Conservation (phyloP, 2,113 vertebrate genomes). For the Hypocryptadius cinnamomeus region DNA sequence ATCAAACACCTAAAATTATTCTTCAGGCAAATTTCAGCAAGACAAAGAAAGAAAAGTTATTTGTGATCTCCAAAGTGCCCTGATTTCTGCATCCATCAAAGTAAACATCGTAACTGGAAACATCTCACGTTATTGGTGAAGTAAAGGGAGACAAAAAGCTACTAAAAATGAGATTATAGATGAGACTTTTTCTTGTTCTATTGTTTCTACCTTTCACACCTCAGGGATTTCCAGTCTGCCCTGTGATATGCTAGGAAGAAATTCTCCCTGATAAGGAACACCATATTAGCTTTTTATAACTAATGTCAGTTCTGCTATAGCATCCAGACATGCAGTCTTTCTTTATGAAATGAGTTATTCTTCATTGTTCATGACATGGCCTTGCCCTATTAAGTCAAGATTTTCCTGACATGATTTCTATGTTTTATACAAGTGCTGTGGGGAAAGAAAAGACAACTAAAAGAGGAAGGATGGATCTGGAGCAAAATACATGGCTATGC, state of each 20-base stretch:
- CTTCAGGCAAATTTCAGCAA: background rate
- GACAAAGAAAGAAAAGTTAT: background rate
- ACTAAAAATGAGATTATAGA: background rate
- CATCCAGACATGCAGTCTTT: background rate
- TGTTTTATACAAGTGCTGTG: background rate
- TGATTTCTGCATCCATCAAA: background rate
- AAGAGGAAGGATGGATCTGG: background rate
- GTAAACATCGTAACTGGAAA: background rate
- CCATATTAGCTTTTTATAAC: background rate
- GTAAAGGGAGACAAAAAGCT: background rate
- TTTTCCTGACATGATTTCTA: background rate
- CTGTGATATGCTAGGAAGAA: background rate
- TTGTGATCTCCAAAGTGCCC: background rate
- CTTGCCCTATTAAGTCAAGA: background rate
- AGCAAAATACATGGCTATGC: background rate
- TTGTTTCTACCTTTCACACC: background rate
- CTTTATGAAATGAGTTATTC: background rate
- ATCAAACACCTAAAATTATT: background rate
- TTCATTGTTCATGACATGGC: background rate
- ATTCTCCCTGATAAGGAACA: background rate
- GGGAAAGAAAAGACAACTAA: background rate
- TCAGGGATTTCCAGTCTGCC: background rate
- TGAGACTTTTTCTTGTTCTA: background rate
- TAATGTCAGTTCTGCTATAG: background rate
- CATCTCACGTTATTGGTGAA: accelerated